Evolutionary conservation across 2,797 vertebrate genomes (phyloP).

Genomic region (Pelobates cultripes): DNA sequence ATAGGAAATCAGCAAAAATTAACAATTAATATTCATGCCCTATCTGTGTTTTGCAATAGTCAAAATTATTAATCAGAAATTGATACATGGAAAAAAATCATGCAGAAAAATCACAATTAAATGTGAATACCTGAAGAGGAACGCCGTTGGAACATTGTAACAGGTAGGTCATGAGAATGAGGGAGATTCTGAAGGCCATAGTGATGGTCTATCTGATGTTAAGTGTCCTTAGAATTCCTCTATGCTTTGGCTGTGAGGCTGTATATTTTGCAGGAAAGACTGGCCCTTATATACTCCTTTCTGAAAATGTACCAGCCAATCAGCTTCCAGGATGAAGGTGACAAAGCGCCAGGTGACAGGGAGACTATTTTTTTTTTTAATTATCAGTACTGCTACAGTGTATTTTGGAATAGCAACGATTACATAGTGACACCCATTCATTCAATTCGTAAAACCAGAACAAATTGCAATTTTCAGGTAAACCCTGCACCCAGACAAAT

Average conservation of each 20-base stretch:
- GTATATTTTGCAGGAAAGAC: background rate
- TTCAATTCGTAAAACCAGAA: background rate
- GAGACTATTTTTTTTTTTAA: too few species aligned
- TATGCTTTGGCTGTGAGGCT: too few species aligned
- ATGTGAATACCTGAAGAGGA: conserved; percentile 15
- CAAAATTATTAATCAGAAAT: too few species aligned
- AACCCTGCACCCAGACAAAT: background rate
- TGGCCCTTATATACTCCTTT: background rate
- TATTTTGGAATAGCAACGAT: background rate
- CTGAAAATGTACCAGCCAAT: background rate
- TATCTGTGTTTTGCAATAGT: too few species aligned
- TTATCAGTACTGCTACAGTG: too few species aligned
- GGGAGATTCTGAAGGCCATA: background rate
- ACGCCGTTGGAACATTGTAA: background rate
- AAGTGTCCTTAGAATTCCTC: too few species aligned
- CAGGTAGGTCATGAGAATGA: conserved; percentile 2
- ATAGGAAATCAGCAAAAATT: too few species aligned
- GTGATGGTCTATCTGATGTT: background rate
- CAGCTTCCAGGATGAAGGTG: background rate
- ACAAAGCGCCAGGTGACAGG: background rate
- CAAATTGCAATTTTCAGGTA: background rate
- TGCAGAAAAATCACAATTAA: background rate
- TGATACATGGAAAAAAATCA: too few species aligned
- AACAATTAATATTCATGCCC: too few species aligned
- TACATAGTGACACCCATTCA: background rate